A percentile compares a stretch with the other conserved stretches of the same genome.
phyloP scores from a whole-genome alignment of 2,113 vertebrate genomes.

The Eptesicus fuscus region DNA sequence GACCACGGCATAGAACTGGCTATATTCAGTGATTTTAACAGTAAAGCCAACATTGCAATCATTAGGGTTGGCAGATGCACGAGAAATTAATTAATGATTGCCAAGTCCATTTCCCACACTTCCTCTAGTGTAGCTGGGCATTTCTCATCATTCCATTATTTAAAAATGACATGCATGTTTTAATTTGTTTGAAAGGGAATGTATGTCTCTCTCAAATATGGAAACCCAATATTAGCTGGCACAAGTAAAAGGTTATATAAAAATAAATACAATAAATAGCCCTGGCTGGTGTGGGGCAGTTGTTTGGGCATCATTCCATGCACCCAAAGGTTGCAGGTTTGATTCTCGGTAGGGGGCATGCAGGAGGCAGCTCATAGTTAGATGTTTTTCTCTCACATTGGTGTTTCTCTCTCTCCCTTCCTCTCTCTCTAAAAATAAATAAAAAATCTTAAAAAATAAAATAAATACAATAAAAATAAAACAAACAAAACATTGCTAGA shows the following conservation, averaged over 20 bases:
- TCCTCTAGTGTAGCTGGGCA: neutral
- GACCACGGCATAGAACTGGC: neutral
- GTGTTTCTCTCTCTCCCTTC: neutral
- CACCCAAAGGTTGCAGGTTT: neutral
- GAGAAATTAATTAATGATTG: neutral
- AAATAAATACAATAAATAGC: neutral
- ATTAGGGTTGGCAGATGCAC: neutral
- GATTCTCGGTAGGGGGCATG: neutral
- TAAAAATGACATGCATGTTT: neutral
- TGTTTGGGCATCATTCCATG: neutral
- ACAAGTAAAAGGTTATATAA: neutral
- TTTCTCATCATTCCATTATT: constrained; percentile 21
- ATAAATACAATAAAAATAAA: neutral
- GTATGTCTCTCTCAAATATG: neutral
- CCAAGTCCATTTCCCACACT: neutral
- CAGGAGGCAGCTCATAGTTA: neutral
- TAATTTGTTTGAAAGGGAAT: neutral
- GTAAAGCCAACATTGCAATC: neutral
- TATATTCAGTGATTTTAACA: neutral
- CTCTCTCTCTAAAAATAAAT: neutral
- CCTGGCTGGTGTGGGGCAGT: neutral
- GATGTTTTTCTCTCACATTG: neutral
- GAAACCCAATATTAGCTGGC: neutral
- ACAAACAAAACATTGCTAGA: neutral
- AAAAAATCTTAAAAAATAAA: neutral